Base-by-base conservation (phyloP, 2,113 vertebrate genomes). In the Micronisus gabar region DNA sequence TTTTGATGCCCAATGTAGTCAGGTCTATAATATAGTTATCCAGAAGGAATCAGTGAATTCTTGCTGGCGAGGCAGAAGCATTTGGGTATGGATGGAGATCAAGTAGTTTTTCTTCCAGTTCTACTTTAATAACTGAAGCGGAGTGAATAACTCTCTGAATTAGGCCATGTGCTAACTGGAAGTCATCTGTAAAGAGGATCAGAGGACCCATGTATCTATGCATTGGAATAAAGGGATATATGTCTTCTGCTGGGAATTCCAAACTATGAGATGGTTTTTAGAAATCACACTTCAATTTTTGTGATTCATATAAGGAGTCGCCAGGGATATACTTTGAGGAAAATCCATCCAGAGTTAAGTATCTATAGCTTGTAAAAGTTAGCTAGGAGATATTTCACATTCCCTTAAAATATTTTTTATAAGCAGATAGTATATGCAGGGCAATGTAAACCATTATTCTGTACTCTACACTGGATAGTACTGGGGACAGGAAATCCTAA, bases 1-100 rank as follows among this genome's bases (percentile, higher is more conserved):
- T 97, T 97, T 96, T 95, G 95, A 97, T 96, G 96, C 96, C 96
- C 93, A 87, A 0, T 92, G 88, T 93, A 93, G 92, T 94, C 95
- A 95, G 81, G 94, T 97, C 92, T 95, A 53, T 94, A 94, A 95
- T 95, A 87, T 1, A 85, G 94, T 95, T 97, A 97, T 97, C 96
- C 85, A 93, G 93, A 97, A 96, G 79, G 85, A 96, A 96, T 97
- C 96, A 94, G 82, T 93, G 91, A 94, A 95, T 96, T 97, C 91
- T 97, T 97, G 92, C 86, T 96, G 94, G 93, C 61, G 3, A 95
- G 84, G 93, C 95, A 97, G 84, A 95, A 95, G 58, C 25, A 0
- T 96, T 88, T 94, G 75, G 58, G 58, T 97, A 90, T 95, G 91
- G 92, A 90, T 90, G 92, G 67, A 95, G 88, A 96, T 93, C 79